A percentile compares a stretch with the other conserved stretches of the same genome.
These are phyloP conservation scores for Zapus hudsonius DNA, from an alignment of 2,113 vertebrate species.

Conservation along the genomic window DNA sequence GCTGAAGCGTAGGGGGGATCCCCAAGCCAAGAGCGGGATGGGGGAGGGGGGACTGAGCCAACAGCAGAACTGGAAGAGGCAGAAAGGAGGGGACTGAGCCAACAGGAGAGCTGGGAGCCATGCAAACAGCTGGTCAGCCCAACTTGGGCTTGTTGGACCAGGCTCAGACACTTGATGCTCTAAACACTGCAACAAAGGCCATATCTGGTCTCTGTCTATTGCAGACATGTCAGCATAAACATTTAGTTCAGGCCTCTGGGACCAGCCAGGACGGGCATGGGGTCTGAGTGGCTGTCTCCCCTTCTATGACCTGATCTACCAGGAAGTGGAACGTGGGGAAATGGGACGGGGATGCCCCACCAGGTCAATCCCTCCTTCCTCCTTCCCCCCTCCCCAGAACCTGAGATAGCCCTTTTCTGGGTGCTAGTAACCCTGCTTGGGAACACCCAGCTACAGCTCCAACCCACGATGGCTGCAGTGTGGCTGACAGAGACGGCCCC, in stretches of 20 bases:
- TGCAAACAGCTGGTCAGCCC: too few species aligned
- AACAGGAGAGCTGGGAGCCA: background rate
- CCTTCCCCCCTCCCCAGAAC: background rate
- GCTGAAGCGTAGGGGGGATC: background rate
- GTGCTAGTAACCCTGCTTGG: background rate
- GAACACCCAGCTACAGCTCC: background rate
- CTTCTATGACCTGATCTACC: background rate
- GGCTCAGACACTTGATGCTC: rapidly evolving
- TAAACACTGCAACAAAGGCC: background rate
- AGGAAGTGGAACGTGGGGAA: background rate
- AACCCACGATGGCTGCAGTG: background rate
- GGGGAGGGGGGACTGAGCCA: background rate
- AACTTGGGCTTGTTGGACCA: background rate
- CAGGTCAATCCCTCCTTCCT: background rate
- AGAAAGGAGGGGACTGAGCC: background rate
- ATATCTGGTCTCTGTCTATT: background rate
- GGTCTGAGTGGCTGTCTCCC: background rate
- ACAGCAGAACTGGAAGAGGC: background rate
- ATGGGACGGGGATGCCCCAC: too few species aligned
- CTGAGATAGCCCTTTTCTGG: background rate
- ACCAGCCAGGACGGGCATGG: rapidly evolving
- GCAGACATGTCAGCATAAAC: background rate
- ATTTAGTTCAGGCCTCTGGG: background rate
- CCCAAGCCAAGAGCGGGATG: background rate
- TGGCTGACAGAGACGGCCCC: background rate